Base-by-base conservation (phyloP, 2,888 invertebrate genomes). In the Clivina fossor region DNA sequence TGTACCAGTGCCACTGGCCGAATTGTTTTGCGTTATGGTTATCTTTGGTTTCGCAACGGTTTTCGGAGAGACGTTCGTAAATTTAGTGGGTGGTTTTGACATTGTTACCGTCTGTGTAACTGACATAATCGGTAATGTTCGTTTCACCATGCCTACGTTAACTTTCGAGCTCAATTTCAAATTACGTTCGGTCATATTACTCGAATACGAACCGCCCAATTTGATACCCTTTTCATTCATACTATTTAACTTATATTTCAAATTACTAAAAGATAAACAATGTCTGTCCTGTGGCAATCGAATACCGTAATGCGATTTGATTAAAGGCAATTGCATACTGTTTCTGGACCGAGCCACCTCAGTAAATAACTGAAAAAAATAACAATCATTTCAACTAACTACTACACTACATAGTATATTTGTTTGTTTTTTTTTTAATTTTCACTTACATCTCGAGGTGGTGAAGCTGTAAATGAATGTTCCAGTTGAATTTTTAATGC, bases 201-300 rank as follows among this genome's bases (percentile, higher is more conserved):
- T n/a, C n/a, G n/a, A n/a, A n/a, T n/a, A n/a, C n/a, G n/a, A n/a
- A n/a, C n/a, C n/a, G n/a, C n/a, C n/a, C n/a, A n/a, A n/a, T n/a
- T n/a, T n/a, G n/a, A n/a, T n/a, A n/a, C n/a, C n/a, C n/a, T n/a
- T n/a, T n/a, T n/a, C n/a, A n/a, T n/a, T n/a, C n/a, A n/a, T n/a
- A n/a, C n/a, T n/a, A n/a, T n/a, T n/a, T 3, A 78, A 75, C 48
- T 84, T 83, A 1, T 90, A 73, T 53, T 81, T 84, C 62, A 87
- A 93, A 72, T 93, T 93, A 63, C 89, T 87, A 0, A 88, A 82
- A 24, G 90, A 85, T 1, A 93, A 75, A 63, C 93, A 93, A 70
- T 94, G 94, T 64, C 98, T 88, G 75, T 98, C 98, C 2, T 97
- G 95, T 0, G 98, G 98, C 57, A 99, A 76, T 33, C 96, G 79